Conservation (phyloP, 2,797 vertebrate genomes). For the Peromyscus melanophrys region DNA sequence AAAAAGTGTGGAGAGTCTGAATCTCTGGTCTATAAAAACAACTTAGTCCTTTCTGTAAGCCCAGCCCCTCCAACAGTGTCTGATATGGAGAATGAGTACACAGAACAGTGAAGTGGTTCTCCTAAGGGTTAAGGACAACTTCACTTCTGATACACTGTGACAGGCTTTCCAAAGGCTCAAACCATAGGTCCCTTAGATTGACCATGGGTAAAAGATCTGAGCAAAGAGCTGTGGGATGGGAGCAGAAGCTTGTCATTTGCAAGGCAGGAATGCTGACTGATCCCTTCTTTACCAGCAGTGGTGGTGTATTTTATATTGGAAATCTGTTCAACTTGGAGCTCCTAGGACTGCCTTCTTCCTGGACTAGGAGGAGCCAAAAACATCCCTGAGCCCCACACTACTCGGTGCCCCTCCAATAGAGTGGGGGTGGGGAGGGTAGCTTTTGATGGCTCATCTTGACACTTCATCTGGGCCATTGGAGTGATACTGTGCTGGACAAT, state of each 20-base stretch:
- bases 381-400: fast-evolving
- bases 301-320: constrained; percentile 34
- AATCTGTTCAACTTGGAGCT: neutral
- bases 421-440: too few relatives aligned
- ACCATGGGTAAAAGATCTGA: constrained; percentile 43
- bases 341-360: neutral
- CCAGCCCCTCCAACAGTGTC: neutral
- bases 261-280: neutral
- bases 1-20: neutral
- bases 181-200: constrained; percentile 59
- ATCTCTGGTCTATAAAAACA: neutral
- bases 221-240: constrained; percentile 20
- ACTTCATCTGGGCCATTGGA: neutral
- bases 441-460: neutral
- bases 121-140: neutral
- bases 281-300: neutral
- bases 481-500: neutral
- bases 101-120: neutral
- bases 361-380: neutral
- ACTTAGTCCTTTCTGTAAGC: neutral
- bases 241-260: constrained; percentile 22
- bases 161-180: constrained; percentile 58
- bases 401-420: too few relatives aligned
- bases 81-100: neutral
- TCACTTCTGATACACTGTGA: constrained; percentile 20